A percentile compares a stretch with the other conserved stretches of the same genome.
These are phyloP conservation scores for Gymnogyps californianus DNA, from an alignment of 2,113 vertebrate species.

Conservation along the genomic window DNA sequence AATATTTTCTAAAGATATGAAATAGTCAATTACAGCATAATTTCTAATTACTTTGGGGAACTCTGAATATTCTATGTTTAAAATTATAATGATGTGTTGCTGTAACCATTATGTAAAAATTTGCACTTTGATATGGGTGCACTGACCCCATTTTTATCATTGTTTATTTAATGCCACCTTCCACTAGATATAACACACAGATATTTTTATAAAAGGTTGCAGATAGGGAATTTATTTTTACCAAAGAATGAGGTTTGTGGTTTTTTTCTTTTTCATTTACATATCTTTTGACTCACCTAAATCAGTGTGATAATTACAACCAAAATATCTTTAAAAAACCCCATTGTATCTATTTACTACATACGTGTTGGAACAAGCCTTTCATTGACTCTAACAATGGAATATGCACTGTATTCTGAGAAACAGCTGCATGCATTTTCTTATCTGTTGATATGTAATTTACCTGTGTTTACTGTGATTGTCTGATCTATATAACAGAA, in stretches of 20 bases:
- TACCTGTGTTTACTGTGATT: neutral
- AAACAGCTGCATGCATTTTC: neutral
- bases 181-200: neutral
- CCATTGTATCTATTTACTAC: neutral
- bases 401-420: neutral
- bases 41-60: conserved; percentile 28
- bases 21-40: neutral
- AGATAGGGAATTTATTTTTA: neutral
- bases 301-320: neutral
- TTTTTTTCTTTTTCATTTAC: neutral
- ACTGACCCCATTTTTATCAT: neutral
- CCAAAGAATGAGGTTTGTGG: neutral
- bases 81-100: neutral
- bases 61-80: neutral
- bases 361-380: neutral
- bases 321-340: neutral
- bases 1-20: conserved; percentile 1
- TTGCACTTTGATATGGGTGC: neutral
- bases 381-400: neutral
- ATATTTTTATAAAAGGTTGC: neutral
- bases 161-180: neutral
- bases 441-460: neutral
- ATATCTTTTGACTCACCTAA: neutral
- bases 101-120: neutral
- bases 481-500: neutral